Evolutionary conservation across 2,113 vertebrate species (phyloP).

Genomic region (Neodon shergylaensis): DNA sequence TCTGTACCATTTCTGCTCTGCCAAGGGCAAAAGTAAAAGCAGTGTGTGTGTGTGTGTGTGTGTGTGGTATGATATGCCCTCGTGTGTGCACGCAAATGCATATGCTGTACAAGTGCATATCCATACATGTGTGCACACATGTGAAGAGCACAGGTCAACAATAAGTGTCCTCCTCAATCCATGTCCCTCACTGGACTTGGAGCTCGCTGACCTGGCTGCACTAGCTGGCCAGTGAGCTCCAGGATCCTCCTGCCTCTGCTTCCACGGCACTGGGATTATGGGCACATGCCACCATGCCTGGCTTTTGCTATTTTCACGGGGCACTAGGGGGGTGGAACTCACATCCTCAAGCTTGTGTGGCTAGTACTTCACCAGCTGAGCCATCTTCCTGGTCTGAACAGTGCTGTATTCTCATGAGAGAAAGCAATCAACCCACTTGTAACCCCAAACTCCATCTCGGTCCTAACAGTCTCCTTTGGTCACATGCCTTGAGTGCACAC

Average conservation of each 20-base stretch:
- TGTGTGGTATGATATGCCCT: too few species aligned
- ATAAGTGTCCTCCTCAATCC: neutral
- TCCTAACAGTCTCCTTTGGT: neutral
- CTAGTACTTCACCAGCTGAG: neutral
- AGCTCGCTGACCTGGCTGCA: neutral
- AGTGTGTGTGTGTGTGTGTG: neutral
- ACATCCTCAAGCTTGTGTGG: too few species aligned
- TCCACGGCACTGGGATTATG: neutral
- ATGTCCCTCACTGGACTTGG: too few species aligned
- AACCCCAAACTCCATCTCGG: neutral
- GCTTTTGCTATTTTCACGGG: neutral
- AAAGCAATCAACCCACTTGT: neutral
- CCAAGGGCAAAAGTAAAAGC: neutral
- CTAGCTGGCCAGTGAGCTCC: neutral
- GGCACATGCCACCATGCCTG: neutral
- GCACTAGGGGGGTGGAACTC: neutral
- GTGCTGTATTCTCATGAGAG: neutral
- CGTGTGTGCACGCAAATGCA: too few species aligned
- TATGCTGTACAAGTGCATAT: too few species aligned
- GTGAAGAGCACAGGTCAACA: neutral
- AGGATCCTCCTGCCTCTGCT: neutral
- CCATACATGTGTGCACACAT: neutral
- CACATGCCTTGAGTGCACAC: neutral
- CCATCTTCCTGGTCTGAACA: neutral
- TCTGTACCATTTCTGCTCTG: neutral